phyloP scores from a whole-genome alignment of 2,113 vertebrate species.

The Nothobranchius kuhntae region DNA sequence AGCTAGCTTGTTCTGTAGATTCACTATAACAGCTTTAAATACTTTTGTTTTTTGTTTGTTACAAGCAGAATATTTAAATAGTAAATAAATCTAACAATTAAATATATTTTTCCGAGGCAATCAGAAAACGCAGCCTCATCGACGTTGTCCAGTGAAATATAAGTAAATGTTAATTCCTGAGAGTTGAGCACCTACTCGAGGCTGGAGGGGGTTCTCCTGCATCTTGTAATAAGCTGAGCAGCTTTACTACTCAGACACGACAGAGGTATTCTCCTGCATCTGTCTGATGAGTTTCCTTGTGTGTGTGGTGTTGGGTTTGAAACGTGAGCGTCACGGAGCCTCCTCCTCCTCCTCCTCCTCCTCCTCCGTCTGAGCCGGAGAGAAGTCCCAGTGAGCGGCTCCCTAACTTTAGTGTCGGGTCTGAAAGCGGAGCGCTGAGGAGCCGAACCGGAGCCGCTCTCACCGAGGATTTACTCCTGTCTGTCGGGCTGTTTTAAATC shows the following conservation, averaged over 20 bases:
- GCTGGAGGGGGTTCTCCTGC: no score
- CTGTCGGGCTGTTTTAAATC: conserved; percentile 5
- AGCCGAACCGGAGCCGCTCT: conserved; percentile 10
- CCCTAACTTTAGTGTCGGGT: conserved; percentile 64
- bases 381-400: conserved; percentile 63
- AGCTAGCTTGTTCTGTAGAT: no score
- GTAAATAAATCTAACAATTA: no score
- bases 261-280: conserved; percentile 58
- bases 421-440: conserved; percentile 41
- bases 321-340: conserved; percentile 68
- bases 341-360: conserved; percentile 28
- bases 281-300: conserved; percentile 68
- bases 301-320: conserved; percentile 60
- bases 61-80: no score
- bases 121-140: no score
- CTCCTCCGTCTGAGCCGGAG: conserved; percentile 17
- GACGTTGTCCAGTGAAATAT: no score
- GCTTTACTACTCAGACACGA: conserved; percentile 12
- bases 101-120: no score
- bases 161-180: no score
- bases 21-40: no score
- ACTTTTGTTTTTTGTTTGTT: no score
- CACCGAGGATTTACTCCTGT: conserved; percentile 27
- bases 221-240: not conserved
- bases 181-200: no score